Evolutionary conservation across 2,113 vertebrate genomes (phyloP), one percentile per base, ranked within the genome.

Genomic region (Ceuthmochares aereus): DNA sequence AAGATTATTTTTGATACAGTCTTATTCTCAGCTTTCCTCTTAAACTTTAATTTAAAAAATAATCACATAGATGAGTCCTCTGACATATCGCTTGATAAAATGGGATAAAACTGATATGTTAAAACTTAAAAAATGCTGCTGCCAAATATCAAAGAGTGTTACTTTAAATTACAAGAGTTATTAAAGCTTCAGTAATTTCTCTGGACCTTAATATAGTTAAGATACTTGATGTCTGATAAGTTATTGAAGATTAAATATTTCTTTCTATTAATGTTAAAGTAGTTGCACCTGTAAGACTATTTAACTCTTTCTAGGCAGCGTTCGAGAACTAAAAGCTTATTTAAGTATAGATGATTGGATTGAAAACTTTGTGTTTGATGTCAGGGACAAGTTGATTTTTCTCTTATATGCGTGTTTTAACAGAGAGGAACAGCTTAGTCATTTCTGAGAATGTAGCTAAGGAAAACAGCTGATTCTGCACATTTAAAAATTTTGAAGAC

Each of bases 41-140:
- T 85, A 63, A 72, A 58, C 68, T 34, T 62, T 68, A 34, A 72
- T 52, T 42, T n/a, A n/a, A 13, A 42, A 75, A 30, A 43, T 27
- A 7, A 32, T 37, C 29, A 20, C 6, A 30, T 54, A 81, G 85
- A 45, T 81, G 93, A 93, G 81, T 95, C 40, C 51, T 60, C 19
- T 93, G 87, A 74, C 36, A 58, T 77, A 70, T 59, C 16, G 15
- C 43, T 94, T 84, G 67, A 89, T 97, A 91, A 94, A 94, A 95
- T 36, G 27, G 69, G 73, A 82, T 51, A 88, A 64, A 64, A 89
- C 93, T 94, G 96, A 90, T 54, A 55, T 96, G 34, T 93, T 89
- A 94, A 90, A 91, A 79, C 51, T 97, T 96, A 77, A 92, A 95
- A 85, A 95, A 90, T 84, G 32, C 95, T 96, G 45, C 68, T 97